A percentile compares a stretch with the other conserved stretches of the same genome.
These are phyloP conservation scores for Semnornis frantzii DNA, from an alignment of 2,113 vertebrate genomes.

Conservation along the genomic window DNA sequence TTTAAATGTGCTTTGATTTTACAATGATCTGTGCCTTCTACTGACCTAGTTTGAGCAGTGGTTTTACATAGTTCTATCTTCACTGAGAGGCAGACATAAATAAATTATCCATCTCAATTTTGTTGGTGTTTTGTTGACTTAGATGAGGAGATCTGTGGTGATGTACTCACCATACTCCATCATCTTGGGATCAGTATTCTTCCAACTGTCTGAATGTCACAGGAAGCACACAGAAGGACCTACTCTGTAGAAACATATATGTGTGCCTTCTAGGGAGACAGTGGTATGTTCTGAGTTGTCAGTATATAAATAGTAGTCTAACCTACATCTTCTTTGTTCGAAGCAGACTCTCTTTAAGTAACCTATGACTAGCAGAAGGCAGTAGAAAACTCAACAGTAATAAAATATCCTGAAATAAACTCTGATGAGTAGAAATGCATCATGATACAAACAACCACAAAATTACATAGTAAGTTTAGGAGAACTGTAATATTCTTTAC, in stretches of 20 bases:
- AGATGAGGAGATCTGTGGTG: background rate
- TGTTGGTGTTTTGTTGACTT: slow-evolving; percentile 48
- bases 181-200: background rate
- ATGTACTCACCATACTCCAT: background rate
- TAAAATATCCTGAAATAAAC: background rate
- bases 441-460: background rate
- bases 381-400: background rate
- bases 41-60: slow-evolving; percentile 23
- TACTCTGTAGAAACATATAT: background rate
- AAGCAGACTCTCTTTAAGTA: background rate
- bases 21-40: slow-evolving; percentile 12
- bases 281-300: background rate
- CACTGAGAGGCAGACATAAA: slow-evolving; percentile 26
- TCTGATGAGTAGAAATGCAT: background rate
- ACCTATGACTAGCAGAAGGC: background rate
- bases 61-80: slow-evolving; percentile 20
- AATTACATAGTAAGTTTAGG: background rate
- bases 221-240: background rate
- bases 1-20: slow-evolving; percentile 15
- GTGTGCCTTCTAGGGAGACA: background rate
- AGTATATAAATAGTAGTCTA: background rate
- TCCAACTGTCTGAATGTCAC: background rate
- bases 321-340: background rate
- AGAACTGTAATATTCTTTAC: background rate
- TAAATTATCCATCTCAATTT: slow-evolving; percentile 44